phyloP scores from a whole-genome alignment of 2,888 invertebrate species.

The Oeneis ivallda region DNA sequence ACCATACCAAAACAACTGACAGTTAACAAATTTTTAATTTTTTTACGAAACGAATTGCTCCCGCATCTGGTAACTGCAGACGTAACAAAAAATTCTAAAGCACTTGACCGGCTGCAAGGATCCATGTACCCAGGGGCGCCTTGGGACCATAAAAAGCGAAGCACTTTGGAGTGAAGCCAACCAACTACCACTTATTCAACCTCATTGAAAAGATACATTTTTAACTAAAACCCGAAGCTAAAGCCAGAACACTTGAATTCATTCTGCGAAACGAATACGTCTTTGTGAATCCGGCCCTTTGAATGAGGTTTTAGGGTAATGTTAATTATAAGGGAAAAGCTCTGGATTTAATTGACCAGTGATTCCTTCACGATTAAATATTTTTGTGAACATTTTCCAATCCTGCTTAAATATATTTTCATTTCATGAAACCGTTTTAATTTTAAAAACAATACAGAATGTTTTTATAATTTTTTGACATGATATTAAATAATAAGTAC shows the following conservation, averaged over 20 bases:
- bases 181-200: constrained; percentile 58
- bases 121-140: constrained; percentile 55
- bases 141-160: constrained; percentile 71
- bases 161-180: constrained; percentile 75
- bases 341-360: neutral
- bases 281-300: constrained; percentile 15
- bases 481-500: too few relatives aligned
- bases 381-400: neutral
- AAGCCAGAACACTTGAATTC: constrained; percentile 35
- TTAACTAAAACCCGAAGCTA: constrained; percentile 30
- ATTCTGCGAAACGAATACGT: constrained; percentile 18
- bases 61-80: constrained; percentile 39
- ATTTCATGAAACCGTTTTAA: too few relatives aligned
- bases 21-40: neutral
- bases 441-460: too few relatives aligned
- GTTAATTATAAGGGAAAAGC: constrained; percentile 5
- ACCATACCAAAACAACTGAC: neutral
- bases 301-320: constrained; percentile 16
- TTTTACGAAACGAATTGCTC: constrained; percentile 24
- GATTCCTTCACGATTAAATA: neutral
- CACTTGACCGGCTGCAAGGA: constrained; percentile 66
- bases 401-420: neutral
- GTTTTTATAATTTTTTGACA: too few relatives aligned
- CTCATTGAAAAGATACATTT: constrained; percentile 66
- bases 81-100: constrained; percentile 51